Conservation (phyloP, 2,888 invertebrate species). For the Galerucella nymphaeae region DNA sequence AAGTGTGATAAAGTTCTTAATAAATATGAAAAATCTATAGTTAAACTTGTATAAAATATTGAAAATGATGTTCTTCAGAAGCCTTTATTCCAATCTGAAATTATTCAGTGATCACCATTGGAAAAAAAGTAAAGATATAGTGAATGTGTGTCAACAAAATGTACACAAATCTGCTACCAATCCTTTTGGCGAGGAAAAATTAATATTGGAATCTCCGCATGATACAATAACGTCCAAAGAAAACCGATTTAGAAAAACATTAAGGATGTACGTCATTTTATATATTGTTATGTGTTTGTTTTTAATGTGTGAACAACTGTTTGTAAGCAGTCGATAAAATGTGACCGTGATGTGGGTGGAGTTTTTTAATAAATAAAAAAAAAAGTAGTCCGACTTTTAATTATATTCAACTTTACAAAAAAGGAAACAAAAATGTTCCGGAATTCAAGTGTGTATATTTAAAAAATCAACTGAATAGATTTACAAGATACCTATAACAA, state of each 20-base stretch:
- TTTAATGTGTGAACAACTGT: background rate
- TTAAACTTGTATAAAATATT: background rate
- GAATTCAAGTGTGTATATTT: too few species aligned
- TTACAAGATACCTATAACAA: too few species aligned
- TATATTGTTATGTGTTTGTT: background rate
- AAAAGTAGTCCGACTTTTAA: too few species aligned
- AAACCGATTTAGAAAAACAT: background rate
- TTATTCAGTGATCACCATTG: background rate
- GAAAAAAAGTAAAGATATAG: conserved; percentile 2
- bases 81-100: background rate
- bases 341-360: background rate
- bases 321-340: background rate
- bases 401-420: too few species aligned
- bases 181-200: background rate
- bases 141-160: conserved; percentile 1
- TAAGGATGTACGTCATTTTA: background rate
- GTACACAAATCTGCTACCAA: background rate
- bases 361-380: too few species aligned
- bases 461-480: too few species aligned
- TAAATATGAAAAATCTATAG: background rate
- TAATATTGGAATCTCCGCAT: background rate
- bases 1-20: background rate
- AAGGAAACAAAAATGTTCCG: too few species aligned
- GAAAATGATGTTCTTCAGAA: background rate
- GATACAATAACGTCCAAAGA: background rate